Evolutionary conservation across 2,113 vertebrate species (phyloP), one percentile per base, ranked within the genome.

Genomic region (Brienomyrus brachyistius): DNA sequence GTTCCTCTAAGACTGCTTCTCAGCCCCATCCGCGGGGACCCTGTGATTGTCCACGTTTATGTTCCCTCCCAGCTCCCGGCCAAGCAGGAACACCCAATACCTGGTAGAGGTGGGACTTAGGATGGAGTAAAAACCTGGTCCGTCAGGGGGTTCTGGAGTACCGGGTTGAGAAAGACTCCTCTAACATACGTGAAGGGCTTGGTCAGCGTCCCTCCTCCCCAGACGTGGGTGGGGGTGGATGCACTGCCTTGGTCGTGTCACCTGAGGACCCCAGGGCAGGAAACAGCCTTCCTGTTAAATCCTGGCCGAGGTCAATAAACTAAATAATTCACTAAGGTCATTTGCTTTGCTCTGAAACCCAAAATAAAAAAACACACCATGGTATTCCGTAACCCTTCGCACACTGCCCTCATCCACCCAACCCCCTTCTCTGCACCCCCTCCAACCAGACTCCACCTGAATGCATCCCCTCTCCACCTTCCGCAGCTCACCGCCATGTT

Each of bases 321-420:
- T 96, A 96, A 96, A 96, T 96, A 95, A 96, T 96, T 96, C 95
- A 96, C 95, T 96, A 95, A 96, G 95, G 96, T 96, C 95, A 94
- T 93, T 92, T 70, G 90, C 93, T 95, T 95, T 95, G 93, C 93
- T 90, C 94, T 94, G 92, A 95, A 95, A 95, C 94, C 93, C 91
- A 93, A 94, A 93, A 93, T 87, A 95, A 52, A 90, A 17, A 86
- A 90, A 91, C 48, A 40, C 56, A 88, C 56, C 43, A 9, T 8
- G 9, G 35, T 4, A 19, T 89, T 27, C 50, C 21, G 43, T 89
- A 89, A 89, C 51, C 74, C 88, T 51, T 89, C 82, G 27, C 17
- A 43, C 23, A 5, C n/a, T 31, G 15, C 4, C 9, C 85, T 86
- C 85, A 35, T 15, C 6, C 45, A 48, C 8, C 17, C 82, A 40